These are phyloP conservation scores for Motacilla alba DNA, from an alignment of 2,113 vertebrate species.

Conservation along the genomic window DNA sequence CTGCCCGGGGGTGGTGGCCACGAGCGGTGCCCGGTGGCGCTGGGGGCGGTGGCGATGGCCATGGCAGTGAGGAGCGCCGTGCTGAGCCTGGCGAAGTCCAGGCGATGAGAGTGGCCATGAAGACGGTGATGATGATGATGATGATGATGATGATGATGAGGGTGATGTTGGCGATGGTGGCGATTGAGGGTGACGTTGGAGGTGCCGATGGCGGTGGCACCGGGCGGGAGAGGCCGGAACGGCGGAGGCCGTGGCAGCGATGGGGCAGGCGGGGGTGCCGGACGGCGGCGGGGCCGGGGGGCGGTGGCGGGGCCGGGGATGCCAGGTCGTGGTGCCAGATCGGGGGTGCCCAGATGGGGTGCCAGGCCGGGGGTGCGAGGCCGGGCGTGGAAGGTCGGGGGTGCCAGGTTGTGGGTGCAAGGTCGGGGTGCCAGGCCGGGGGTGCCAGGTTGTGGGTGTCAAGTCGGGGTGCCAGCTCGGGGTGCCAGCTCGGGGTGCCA, in stretches of 20 bases:
- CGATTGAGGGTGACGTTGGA: background rate
- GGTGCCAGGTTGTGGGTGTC: no score
- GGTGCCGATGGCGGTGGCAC: background rate
- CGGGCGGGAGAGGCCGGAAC: background rate
- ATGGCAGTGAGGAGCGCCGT: rapidly evolving
- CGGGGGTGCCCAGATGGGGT: no score
- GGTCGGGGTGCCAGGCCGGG: no score
- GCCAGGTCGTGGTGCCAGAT: no score
- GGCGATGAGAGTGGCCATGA: background rate
- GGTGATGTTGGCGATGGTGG: background rate
- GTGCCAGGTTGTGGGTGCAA: no score
- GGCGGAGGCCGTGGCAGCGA: no score
- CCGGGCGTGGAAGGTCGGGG: no score
- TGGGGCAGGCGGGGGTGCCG: background rate
- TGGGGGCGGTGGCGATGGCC: background rate
- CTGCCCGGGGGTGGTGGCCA: background rate
- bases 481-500: background rate
- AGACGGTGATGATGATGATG: background rate
- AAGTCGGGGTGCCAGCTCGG: no score
- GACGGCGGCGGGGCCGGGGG: background rate
- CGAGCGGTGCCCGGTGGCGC: rapidly evolving
- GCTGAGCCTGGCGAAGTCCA: background rate
- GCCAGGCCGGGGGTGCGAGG: no score
- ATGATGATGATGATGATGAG: background rate
- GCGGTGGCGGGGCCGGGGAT: no score